A percentile compares a stretch with the other conserved stretches of the same genome.
These are phyloP conservation scores for Bovichtus diacanthus DNA, from an alignment of 2,797 vertebrate species.

Conservation along the genomic window DNA sequence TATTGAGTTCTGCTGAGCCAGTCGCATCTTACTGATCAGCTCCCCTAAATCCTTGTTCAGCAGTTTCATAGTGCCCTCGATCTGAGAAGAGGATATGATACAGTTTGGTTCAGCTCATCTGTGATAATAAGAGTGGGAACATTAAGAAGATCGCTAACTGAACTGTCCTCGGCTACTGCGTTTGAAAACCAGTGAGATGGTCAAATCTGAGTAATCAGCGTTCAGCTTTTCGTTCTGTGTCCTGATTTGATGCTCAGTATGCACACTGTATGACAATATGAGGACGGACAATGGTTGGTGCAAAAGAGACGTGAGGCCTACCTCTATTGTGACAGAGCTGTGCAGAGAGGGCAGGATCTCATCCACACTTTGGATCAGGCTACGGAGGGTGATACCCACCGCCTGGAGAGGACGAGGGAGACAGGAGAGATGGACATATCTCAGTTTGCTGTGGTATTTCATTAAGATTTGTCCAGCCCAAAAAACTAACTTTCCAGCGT, in stretches of 20 bases:
- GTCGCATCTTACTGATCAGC: constrained; percentile 92
- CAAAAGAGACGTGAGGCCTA: constrained; percentile 48
- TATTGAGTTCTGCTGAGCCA: constrained; percentile 91
- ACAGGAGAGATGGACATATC: neutral
- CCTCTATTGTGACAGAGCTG: constrained; percentile 89
- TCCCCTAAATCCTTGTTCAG: constrained; percentile 92
- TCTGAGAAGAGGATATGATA: constrained; percentile 75
- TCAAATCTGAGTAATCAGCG: too few relatives aligned
- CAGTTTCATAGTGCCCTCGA: constrained; percentile 92
- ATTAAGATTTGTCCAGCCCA: neutral
- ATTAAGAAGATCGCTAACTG: too few relatives aligned
- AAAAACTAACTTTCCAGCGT: neutral
- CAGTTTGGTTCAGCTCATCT: too few relatives aligned
- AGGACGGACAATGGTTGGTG: neutral
- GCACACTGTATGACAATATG: too few relatives aligned
- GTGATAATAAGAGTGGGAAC: neutral
- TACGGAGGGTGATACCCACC: constrained; percentile 89
- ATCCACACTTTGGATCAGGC: constrained; percentile 91
- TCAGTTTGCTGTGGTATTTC: neutral
- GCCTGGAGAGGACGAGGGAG: constrained; percentile 73
- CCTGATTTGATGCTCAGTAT: neutral
- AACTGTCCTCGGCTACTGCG: too few relatives aligned
- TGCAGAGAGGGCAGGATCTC: constrained; percentile 90
- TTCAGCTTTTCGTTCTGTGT: too few relatives aligned
- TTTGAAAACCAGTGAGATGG: too few relatives aligned